Evolutionary conservation across 2,113 vertebrate species (phyloP).

Genomic region (Chlamydotis undulata): DNA sequence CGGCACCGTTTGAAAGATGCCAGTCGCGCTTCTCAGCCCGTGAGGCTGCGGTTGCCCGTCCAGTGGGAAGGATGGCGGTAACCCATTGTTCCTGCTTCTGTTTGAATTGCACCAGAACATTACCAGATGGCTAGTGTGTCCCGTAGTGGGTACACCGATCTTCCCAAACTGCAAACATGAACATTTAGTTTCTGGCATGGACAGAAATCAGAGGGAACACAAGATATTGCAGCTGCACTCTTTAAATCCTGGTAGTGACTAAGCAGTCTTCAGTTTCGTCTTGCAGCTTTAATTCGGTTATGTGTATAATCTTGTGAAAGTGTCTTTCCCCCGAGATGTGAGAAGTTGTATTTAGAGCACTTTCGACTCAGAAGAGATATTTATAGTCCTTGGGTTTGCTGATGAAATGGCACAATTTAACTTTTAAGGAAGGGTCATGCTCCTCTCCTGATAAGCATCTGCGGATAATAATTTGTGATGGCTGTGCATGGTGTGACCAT

Average conservation of each 20-base stretch:
- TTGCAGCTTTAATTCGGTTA: neutral
- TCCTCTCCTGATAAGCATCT: neutral
- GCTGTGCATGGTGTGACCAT: fast-evolving
- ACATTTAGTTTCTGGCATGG: neutral
- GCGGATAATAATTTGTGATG: neutral
- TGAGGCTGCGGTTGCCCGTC: neutral
- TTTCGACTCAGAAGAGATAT: neutral
- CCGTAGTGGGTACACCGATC: neutral
- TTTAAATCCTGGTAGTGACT: neutral
- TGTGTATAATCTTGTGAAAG: neutral
- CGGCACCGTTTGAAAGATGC: neutral
- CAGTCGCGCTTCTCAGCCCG: neutral
- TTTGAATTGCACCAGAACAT: fast-evolving
- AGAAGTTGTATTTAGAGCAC: neutral
- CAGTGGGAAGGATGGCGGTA: fast-evolving
- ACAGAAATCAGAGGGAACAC: neutral
- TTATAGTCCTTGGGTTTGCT: neutral
- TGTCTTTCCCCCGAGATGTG: neutral
- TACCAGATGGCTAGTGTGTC: too few species aligned
- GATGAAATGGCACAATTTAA: neutral
- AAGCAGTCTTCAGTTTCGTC: neutral
- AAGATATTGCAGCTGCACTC: neutral
- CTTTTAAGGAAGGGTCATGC: neutral
- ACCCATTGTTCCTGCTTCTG: neutral
- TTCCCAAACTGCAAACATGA: neutral